Evolutionary conservation across 2,888 invertebrate genomes (phyloP), one percentile per base, ranked within the genome.

Genomic region (Metallyticus violacea): DNA sequence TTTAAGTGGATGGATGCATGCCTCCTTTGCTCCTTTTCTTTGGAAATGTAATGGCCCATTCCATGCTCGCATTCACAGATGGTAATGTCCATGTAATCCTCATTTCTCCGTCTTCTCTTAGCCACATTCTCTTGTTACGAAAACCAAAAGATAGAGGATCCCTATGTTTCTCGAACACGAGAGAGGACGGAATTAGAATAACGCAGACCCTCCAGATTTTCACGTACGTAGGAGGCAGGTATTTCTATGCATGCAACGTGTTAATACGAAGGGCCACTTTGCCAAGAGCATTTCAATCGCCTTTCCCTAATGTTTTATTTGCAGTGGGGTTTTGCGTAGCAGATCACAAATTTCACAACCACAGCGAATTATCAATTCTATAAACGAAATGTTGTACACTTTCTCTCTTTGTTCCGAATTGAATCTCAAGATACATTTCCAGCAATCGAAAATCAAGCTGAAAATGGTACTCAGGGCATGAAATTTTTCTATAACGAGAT

Each of bases 21-120:
- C 40, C 40, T 62, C 40, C 62, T 76, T 76, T 76, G 29, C 62
- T 79, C 78, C 78, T 85, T 85, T 78, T 77, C 40, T 62, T 85
- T 78, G 77, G 78, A 25, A 29, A 85, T 85, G 85, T 85, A 85
- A 85, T 85, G 85, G 85, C 78, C 85, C 85, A 85, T 85, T 85
- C 28, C 40, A 79, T 7, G 78, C 7, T 28, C 85, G 29, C 78
- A 85, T 85, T 85, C 78, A 78, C 78, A 78, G 40, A 85, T 30
- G 85, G 78, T 77, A 77, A 78, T 85, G 85, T 79, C 78, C 85
- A 85, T 85, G 85, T 85, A 85, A 78, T 4, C 78, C 26, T 26
- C 78, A 27, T 26, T 27, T 27, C 84, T 7, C 7, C 7, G 1
- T 1, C 29, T 40, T n/a, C 25, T 28, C 30, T 30, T 2, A 15